A percentile compares a stretch with the other conserved stretches of the same genome.
phyloP scores from a whole-genome alignment of 35 echinoderm and acorn worm genomes.

The Hemicentrotus pulcherrimus region DNA sequence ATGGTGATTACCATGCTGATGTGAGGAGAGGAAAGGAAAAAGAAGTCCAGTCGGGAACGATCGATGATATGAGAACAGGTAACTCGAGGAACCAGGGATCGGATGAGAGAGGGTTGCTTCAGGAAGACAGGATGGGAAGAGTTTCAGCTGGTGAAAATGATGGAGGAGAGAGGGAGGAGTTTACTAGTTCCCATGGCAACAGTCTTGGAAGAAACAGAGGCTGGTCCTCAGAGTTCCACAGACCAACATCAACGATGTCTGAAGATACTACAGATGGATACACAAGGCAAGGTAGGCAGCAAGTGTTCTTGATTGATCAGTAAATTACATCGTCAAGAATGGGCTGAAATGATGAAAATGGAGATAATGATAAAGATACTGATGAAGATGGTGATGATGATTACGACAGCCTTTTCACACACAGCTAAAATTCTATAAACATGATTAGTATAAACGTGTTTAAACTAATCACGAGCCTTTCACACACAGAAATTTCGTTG shows the following conservation, averaged over 20 bases:
- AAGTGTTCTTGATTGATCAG: not conserved
- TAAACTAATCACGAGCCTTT: too few species aligned
- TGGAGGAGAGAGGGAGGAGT: slow-evolving; percentile 39
- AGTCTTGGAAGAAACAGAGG: slow-evolving; percentile 71
- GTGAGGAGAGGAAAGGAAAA: not conserved
- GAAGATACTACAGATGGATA: slow-evolving; percentile 22
- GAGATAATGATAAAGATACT: too few species aligned
- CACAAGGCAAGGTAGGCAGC: not conserved
- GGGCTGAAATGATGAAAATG: too few species aligned
- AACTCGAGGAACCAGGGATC: not conserved
- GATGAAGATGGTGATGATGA: too few species aligned
- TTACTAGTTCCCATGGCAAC: slow-evolving; percentile 69
- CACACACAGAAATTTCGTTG: too few species aligned
- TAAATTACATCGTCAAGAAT: not conserved
- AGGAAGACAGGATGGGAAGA: not conserved
- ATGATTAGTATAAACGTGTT: too few species aligned
- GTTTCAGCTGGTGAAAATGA: slow-evolving; percentile 33
- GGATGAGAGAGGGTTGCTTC: not conserved
- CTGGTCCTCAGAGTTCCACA: slow-evolving; percentile 87
- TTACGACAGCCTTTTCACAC: too few species aligned
- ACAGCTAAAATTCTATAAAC: too few species aligned
- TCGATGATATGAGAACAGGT: not conserved
- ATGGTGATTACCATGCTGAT: not conserved
- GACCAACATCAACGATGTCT: not conserved
- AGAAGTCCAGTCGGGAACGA: slow-evolving; percentile 6